phyloP scores from a whole-genome alignment of 2,797 vertebrate species.

The Gymnopithys bicolor region DNA sequence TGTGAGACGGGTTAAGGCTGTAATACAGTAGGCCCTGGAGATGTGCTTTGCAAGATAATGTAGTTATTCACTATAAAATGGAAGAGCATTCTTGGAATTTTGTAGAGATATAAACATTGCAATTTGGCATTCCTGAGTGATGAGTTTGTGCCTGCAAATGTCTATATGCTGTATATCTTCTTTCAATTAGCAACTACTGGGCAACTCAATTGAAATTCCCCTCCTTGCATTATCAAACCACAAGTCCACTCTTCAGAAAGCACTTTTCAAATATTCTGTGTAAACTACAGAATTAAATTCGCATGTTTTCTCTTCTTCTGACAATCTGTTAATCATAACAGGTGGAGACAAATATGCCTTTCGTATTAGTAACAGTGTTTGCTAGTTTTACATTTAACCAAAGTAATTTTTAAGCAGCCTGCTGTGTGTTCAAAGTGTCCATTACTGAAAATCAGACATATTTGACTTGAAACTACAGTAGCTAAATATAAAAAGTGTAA shows the following conservation, averaged over 20 bases:
- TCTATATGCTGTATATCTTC: neutral
- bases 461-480: conserved; percentile 5
- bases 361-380: neutral
- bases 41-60: neutral
- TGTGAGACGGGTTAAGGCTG: neutral
- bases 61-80: neutral
- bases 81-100: neutral
- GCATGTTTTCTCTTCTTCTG: neutral
- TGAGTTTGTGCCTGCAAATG: neutral
- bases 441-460: neutral
- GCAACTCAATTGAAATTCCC: neutral
- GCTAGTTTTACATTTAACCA: neutral
- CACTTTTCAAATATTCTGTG: neutral
- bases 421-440: neutral
- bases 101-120: neutral
- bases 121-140: neutral
- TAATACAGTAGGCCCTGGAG: neutral
- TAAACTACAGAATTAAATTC: neutral
- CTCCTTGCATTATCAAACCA: neutral
- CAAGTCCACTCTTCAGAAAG: neutral
- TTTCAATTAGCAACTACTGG: neutral
- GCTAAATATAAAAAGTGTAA: conserved; percentile 24
- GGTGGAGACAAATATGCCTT: neutral
- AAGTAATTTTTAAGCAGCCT: neutral
- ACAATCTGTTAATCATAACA: neutral